A percentile compares a stretch with the other conserved stretches of the same genome.
Conservation (phyloP, 2,888 invertebrate genomes). For the Tiphia femorata region DNA sequence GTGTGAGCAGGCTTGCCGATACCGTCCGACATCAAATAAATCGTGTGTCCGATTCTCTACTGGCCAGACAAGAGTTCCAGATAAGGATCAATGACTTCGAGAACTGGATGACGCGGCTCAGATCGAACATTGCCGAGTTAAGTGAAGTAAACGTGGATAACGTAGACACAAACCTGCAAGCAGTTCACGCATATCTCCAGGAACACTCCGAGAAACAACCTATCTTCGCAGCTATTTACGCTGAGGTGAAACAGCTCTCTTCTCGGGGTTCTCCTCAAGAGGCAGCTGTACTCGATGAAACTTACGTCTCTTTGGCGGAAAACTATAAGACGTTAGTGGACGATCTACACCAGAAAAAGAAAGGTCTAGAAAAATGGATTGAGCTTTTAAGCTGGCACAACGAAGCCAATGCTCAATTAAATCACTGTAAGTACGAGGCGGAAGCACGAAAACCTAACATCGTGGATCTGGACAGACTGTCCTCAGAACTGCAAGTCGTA, state of each 20-base stretch:
- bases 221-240: constrained; percentile 82
- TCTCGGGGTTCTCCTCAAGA: constrained; percentile 81
- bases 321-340: constrained; percentile 84
- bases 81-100: constrained; percentile 83
- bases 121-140: constrained; percentile 80
- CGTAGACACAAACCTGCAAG: constrained; percentile 83
- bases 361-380: constrained; percentile 84
- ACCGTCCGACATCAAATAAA: constrained; percentile 82
- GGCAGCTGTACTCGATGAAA: constrained; percentile 78
- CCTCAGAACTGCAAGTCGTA: constrained; percentile 79
- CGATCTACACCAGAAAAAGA: constrained; percentile 81
- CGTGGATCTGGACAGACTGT: constrained; percentile 78
- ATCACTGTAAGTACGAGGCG: constrained; percentile 84
- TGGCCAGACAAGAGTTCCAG: constrained; percentile 86
- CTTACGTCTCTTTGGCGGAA: constrained; percentile 81
- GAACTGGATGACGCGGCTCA: constrained; percentile 83
- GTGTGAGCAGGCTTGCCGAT: constrained; percentile 82
- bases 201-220: constrained; percentile 89
- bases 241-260: constrained; percentile 85
- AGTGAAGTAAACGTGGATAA: constrained; percentile 86
- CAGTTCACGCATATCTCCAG: constrained; percentile 83
- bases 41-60: constrained; percentile 83
- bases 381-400: constrained; percentile 86
- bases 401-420: constrained; percentile 83
- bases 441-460: constrained; percentile 81